Evolutionary conservation across 2,113 vertebrate genomes (phyloP).

Genomic region (Galemys pyrenaicus): DNA sequence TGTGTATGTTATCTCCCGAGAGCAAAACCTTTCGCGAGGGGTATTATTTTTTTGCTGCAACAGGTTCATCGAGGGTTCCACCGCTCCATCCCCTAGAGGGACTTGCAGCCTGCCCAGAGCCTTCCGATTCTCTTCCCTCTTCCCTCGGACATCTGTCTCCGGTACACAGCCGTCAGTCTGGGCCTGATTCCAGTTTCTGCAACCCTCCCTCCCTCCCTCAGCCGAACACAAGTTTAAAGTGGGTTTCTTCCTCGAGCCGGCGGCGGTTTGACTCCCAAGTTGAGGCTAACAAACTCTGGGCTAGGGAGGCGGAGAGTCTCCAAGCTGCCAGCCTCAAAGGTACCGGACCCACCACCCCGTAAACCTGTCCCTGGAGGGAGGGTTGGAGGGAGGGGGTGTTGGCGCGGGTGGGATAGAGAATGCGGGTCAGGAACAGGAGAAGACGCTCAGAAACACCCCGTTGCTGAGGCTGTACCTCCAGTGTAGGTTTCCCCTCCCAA

Average conservation of each 20-base stretch:
- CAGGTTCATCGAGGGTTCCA: not conserved
- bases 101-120: not conserved
- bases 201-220: too few species aligned
- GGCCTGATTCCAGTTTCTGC: not conserved
- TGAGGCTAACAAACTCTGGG: not conserved
- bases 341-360: not conserved
- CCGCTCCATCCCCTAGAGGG: too few species aligned
- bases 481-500: not conserved
- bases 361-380: not conserved
- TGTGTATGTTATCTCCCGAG: not conserved
- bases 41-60: not conserved
- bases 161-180: fast-evolving
- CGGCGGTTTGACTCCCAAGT: not conserved
- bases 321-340: not conserved
- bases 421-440: not conserved
- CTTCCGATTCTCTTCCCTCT: not conserved
- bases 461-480: not conserved
- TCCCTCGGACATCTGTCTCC: not conserved
- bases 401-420: not conserved
- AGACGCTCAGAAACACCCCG: not conserved
- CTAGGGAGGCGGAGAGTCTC: not conserved
- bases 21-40: not conserved
- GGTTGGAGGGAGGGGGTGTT: too few species aligned
- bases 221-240: not conserved
- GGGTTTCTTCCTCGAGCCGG: not conserved